Evolutionary conservation across 2,797 vertebrate species (phyloP), one percentile per base, ranked within the genome.

Genomic region (Gephyroberyx darwinii): DNA sequence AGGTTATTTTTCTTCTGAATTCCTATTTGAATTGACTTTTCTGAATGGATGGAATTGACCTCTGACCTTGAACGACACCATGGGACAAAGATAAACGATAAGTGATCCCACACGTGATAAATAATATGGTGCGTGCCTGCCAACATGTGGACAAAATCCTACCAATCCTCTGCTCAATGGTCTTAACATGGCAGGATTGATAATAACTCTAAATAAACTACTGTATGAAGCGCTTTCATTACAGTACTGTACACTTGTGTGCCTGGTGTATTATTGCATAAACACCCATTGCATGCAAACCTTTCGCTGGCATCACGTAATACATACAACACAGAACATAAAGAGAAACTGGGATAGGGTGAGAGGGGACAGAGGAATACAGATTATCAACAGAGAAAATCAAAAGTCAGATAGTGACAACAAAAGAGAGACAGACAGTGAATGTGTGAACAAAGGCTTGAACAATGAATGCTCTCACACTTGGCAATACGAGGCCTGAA

Each of bases 391-490:
- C 50, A 68, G 31, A 60, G 14, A 39, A 58, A 57, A 53, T 39
- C 26, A 26, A 26, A 26, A 26, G 74, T 72, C 77, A 78, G 31
- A 37, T 33, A 50, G 64, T 48, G 75, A 51, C 6, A 41, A 16
- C 22, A 19, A 41, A 13, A 1, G 58, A 65, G 45, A 62, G 52
- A 58, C 63, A 77, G 62, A 65, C 20, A 6, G 8, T 8, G 33
- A 35, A 8, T 35, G 33, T 4, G 69, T 61, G 41, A 80, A 81
- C 66, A 78, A 26, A 76, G 64, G 45, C 57, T 9, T 41, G 31
- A 47, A 2, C 20, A 53, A 35, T 35, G 60, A 75, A 71, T 71
- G 47, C 55, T 19, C 33, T 74, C n/a, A 68, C 13, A 41, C 52
- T 50, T 62, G 53, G 16, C 63, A 53, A 68, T 51, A 74, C 0